Evolutionary conservation across 2,888 invertebrate genomes (phyloP).

Genomic region (Steromphala cineraria): DNA sequence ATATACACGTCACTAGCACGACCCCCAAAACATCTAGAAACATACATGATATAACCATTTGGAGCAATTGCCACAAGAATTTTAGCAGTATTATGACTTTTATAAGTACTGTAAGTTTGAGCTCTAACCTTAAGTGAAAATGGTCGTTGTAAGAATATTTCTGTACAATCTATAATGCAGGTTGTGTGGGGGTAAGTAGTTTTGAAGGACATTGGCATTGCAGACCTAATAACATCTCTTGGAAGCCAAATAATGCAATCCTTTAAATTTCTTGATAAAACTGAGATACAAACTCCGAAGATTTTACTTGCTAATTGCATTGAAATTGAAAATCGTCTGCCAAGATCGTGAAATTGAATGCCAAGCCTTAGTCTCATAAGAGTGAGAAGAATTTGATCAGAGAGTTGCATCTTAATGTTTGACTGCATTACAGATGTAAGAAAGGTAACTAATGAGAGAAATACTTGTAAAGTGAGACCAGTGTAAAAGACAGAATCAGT

Average conservation of each 20-base stretch:
- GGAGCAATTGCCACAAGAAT: too few species aligned
- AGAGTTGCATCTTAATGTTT: too few species aligned
- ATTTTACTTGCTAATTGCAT: not conserved
- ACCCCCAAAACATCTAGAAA: too few species aligned
- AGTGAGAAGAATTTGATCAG: not conserved
- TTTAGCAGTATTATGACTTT: too few species aligned
- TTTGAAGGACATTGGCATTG: not conserved
- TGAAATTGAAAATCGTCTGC: not conserved
- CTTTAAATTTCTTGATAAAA: not conserved
- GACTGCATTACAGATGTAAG: too few species aligned
- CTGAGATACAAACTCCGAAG: not conserved
- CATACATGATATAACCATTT: too few species aligned
- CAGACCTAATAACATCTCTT: not conserved
- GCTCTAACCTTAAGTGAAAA: not conserved
- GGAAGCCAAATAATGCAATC: not conserved
- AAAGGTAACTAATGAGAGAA: too few species aligned
- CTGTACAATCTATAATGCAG: not conserved
- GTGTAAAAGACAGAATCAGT: too few species aligned
- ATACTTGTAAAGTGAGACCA: too few species aligned
- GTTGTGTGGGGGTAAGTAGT: not conserved
- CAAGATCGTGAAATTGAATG: not conserved
- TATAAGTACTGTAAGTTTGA: too few species aligned
- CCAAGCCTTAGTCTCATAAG: not conserved
- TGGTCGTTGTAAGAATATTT: not conserved
- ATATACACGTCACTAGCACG: too few species aligned